Conservation (phyloP, 92 coral and sea anemone species). For the Phenganax marumi region DNA sequence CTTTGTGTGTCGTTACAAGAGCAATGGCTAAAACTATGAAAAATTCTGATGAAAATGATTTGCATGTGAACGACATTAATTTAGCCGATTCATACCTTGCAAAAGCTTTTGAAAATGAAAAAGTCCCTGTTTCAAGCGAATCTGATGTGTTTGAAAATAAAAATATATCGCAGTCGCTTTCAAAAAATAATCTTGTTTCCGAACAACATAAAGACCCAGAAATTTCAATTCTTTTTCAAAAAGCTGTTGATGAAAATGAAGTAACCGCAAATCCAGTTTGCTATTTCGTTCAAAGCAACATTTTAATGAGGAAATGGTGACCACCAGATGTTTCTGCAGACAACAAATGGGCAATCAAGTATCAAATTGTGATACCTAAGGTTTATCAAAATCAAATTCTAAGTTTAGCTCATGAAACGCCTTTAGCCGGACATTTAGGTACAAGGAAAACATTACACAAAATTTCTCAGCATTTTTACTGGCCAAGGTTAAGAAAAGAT, state of each 20-base stretch:
- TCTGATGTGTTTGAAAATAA: background rate
- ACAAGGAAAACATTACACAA: slow-evolving; percentile 54
- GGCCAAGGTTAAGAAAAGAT: slow-evolving; percentile 56
- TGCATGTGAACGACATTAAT: slow-evolving; percentile 1
- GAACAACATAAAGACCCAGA: slow-evolving; percentile 60
- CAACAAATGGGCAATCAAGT: slow-evolving; percentile 53
- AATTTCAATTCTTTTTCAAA: slow-evolving; percentile 39
- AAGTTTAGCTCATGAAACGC: slow-evolving; percentile 57
- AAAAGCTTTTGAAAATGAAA: slow-evolving; percentile 26
- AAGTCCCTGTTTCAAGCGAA: background rate
- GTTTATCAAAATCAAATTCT: slow-evolving; percentile 42
- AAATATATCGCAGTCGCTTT: slow-evolving; percentile 2
- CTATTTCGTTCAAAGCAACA: slow-evolving; percentile 43
- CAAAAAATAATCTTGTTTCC: slow-evolving; percentile 47
- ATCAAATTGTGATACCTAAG: slow-evolving; percentile 55
- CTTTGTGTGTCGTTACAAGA: slow-evolving; percentile 59
- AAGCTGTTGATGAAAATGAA: slow-evolving; percentile 51
- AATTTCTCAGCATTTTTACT: slow-evolving; percentile 51
- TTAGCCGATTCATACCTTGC: slow-evolving; percentile 30
- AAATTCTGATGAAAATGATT: slow-evolving; percentile 18
- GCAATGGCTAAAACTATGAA: slow-evolving; percentile 39
- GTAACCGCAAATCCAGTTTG: slow-evolving; percentile 46
- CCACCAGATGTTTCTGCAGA: slow-evolving; percentile 57
- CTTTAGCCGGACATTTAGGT: slow-evolving; percentile 62
- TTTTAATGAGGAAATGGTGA: slow-evolving; percentile 59